Percentiles rank a stretch among this genome's conserved stretches.
Evolutionary conservation across 53 echinoderm and acorn worm species (phyloP).

Genomic region (Arbacia lixula): DNA sequence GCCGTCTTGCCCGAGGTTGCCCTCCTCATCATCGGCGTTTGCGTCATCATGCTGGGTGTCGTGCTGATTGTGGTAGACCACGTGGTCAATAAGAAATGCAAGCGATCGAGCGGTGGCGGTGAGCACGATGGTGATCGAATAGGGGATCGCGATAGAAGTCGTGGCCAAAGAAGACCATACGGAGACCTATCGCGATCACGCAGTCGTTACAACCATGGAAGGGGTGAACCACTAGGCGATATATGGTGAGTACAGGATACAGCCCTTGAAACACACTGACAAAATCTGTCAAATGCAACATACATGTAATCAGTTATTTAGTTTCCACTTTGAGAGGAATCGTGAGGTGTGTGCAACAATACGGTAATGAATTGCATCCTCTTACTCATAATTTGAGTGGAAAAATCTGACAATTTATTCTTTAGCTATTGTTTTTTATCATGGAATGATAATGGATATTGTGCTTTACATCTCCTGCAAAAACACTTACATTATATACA

Average conservation of each 20-base stretch:
- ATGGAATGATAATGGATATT: too few relatives aligned
- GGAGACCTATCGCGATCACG: not conserved
- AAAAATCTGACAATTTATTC: too few relatives aligned
- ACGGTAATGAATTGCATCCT: too few relatives aligned
- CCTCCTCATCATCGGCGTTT: slow-evolving; percentile 14
- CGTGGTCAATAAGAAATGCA: slow-evolving; percentile 27
- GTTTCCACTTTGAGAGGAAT: too few relatives aligned
- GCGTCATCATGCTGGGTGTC: slow-evolving; percentile 4
- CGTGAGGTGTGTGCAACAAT: too few relatives aligned
- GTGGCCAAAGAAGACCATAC: not conserved
- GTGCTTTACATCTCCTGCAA: too few relatives aligned
- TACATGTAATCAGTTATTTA: too few relatives aligned
- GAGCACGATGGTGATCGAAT: not conserved
- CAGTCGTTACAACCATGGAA: too few relatives aligned
- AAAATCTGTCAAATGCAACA: too few relatives aligned
- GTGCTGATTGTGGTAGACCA: not conserved
- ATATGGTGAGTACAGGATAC: not conserved
- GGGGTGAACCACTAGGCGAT: not conserved
- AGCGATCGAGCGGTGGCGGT: not conserved
- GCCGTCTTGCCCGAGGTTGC: slow-evolving; percentile 20
- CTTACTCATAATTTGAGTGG: too few relatives aligned
- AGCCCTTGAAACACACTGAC: not conserved
- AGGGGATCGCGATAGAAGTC: not conserved
- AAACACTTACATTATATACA: too few relatives aligned
- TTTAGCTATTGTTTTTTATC: too few relatives aligned